Evolutionary conservation across 2,888 invertebrate genomes (phyloP), one percentile per base, ranked within the genome.

Genomic region (Mythimna loreyi): DNA sequence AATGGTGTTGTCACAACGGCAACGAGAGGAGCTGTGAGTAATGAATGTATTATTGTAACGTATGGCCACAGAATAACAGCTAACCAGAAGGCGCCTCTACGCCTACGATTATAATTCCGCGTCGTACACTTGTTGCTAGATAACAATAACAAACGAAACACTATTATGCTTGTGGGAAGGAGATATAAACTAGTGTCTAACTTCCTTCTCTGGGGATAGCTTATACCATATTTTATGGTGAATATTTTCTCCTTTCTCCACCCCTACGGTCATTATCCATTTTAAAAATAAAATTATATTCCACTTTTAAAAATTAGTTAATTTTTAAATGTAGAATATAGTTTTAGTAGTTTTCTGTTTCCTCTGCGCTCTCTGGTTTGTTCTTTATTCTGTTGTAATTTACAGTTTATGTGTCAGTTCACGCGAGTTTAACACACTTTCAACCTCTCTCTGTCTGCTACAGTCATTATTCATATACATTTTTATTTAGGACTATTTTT

Each of bases 1-100:
- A 98, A 99, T 99, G 99, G 99, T 99, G 97, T 97, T 99, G 97
- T 99, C 99, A 96, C 99, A 99, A 97, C 98, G 99, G 97, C 99
- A 99, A 98, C 98, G 99, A 97, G 99, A 99, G 97, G 99, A 99
- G 98, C 98, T 99, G 99, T 99, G 96, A 99, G 99, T 98, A 87
- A 68, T 77, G 66, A 57, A 66, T 53, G 49, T 59, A 63, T 49
- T 67, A 73, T 49, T 66, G 45, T 59, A 53, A 47, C 45, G 43
- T 25, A 7, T 7, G 21, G 21, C 19, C 55, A 55, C 53, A 49
- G 33, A 55, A 28, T 49, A 43, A 19, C 11, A 55, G 33, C 36
- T 40, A 11, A 64, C n/a, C 45, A 47, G 53, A 61, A 72, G 30
- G 30, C 45, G 23, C 64, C 16, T n/a, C n/a, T 47, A 23, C 13